These are phyloP conservation scores for Drosophila multiciliata DNA, from an alignment of 2,888 invertebrate genomes.

Conservation along the genomic window DNA sequence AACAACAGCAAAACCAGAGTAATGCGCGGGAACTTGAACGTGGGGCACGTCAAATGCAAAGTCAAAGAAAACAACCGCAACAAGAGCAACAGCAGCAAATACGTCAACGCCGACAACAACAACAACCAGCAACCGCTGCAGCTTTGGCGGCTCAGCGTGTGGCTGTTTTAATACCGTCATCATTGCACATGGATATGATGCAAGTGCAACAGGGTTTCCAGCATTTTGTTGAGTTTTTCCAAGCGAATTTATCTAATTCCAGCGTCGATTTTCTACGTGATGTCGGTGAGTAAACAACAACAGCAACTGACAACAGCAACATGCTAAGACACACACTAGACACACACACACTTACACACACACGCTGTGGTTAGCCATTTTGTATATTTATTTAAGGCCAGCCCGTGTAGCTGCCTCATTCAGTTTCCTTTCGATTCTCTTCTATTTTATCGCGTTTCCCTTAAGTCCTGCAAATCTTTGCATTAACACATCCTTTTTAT, in stretches of 20 bases:
- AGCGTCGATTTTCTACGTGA: slow-evolving; percentile 83
- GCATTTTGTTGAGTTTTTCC: slow-evolving; percentile 83
- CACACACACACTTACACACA: slow-evolving; percentile 1
- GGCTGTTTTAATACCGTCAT: slow-evolving; percentile 81
- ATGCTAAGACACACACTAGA: slow-evolving; percentile 5
- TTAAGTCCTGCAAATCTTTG: slow-evolving; percentile 18
- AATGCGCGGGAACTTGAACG: slow-evolving; percentile 62
- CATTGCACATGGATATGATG: slow-evolving; percentile 76
- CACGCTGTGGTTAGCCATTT: not conserved
- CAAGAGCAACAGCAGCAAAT: slow-evolving; percentile 32
- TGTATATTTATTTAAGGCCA: slow-evolving; percentile 21
- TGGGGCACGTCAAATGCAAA: slow-evolving; percentile 56
- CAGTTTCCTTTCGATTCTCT: slow-evolving; percentile 1
- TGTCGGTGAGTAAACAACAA: slow-evolving; percentile 79
- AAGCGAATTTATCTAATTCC: slow-evolving; percentile 80
- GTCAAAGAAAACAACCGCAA: slow-evolving; percentile 9
- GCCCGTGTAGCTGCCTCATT: not conserved
- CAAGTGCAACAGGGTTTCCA: slow-evolving; percentile 83
- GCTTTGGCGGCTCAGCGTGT: slow-evolving; percentile 62
- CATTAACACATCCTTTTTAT: slow-evolving; percentile 42
- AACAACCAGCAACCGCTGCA: slow-evolving; percentile 14
- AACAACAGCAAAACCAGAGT: slow-evolving; percentile 34
- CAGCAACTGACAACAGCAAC: slow-evolving; percentile 1
- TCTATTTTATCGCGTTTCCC: not conserved
- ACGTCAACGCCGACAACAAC: slow-evolving; percentile 14